Conservation (phyloP, 2,113 vertebrate species). For the Gallinago undulata region DNA sequence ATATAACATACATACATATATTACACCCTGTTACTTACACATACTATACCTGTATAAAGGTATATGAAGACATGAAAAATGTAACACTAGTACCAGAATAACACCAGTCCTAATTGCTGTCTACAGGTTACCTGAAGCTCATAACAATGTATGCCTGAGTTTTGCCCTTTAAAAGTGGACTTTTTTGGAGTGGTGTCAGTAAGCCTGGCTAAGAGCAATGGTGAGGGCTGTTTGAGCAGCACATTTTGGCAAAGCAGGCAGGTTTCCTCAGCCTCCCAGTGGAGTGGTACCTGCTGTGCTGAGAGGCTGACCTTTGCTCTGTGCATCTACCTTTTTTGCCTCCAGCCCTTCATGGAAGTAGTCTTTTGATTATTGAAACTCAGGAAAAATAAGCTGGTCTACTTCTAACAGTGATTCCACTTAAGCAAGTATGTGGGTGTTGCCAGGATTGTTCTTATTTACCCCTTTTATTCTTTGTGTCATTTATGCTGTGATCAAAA, state of each 20-base stretch:
- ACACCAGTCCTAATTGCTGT: neutral
- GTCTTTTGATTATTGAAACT: neutral
- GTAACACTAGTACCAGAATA: neutral
- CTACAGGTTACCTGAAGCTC: neutral
- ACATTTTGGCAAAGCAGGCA: neutral
- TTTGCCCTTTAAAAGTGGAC: neutral
- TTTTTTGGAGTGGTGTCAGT: neutral
- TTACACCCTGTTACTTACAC: neutral
- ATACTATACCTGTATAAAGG: neutral
- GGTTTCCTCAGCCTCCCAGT: neutral
- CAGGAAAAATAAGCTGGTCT: neutral
- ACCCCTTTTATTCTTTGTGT: neutral
- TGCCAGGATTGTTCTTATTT: neutral
- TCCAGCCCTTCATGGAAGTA: too few relatives aligned
- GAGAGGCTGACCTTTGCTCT: neutral
- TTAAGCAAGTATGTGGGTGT: neutral
- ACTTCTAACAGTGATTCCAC: neutral
- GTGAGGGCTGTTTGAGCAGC: neutral
- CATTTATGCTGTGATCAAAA: neutral
- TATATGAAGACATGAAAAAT: neutral
- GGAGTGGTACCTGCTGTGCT: neutral
- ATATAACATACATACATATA: neutral
- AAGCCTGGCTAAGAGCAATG: neutral
- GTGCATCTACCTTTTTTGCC: neutral
- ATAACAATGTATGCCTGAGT: accelerated